These are phyloP conservation scores for Odontophorus gujanensis DNA, from an alignment of 2,113 vertebrate species.

Conservation along the genomic window DNA sequence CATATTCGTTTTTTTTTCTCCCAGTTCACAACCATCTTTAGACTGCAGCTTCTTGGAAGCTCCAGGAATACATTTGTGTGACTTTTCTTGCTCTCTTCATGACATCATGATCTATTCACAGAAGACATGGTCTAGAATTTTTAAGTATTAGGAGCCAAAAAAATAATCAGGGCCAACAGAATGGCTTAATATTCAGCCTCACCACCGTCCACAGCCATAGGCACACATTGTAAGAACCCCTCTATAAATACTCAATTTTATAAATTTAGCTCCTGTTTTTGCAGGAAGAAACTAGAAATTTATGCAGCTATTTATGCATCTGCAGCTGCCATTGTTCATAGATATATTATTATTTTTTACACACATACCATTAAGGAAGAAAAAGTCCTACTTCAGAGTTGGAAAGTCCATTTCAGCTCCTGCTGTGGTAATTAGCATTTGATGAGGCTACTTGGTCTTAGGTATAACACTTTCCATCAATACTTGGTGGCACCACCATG, in stretches of 20 bases:
- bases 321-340: slow-evolving; percentile 29
- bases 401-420: neutral
- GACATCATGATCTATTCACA: neutral
- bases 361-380: neutral
- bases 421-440: slow-evolving; percentile 52
- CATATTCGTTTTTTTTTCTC: neutral
- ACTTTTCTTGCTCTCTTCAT: neutral
- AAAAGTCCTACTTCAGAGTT: slow-evolving; percentile 18
- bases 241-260: neutral
- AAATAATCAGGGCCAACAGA: neutral
- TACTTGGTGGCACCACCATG: neutral
- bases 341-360: slow-evolving; percentile 23
- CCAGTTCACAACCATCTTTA: neutral
- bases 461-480: slow-evolving; percentile 17
- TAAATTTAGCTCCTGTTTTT: slow-evolving; percentile 14
- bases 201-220: neutral
- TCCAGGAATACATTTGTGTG: neutral
- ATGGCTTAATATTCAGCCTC: neutral
- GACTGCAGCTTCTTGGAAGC: neutral
- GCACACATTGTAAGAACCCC: neutral
- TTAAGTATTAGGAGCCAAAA: neutral
- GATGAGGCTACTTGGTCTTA: slow-evolving; percentile 43
- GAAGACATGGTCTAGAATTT: neutral
- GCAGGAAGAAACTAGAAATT: slow-evolving; percentile 44
- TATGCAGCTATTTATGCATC: slow-evolving; percentile 50